These are phyloP conservation scores for Hirtodrosophila cameraria DNA, from an alignment of 2,888 invertebrate genomes.

Conservation along the genomic window DNA sequence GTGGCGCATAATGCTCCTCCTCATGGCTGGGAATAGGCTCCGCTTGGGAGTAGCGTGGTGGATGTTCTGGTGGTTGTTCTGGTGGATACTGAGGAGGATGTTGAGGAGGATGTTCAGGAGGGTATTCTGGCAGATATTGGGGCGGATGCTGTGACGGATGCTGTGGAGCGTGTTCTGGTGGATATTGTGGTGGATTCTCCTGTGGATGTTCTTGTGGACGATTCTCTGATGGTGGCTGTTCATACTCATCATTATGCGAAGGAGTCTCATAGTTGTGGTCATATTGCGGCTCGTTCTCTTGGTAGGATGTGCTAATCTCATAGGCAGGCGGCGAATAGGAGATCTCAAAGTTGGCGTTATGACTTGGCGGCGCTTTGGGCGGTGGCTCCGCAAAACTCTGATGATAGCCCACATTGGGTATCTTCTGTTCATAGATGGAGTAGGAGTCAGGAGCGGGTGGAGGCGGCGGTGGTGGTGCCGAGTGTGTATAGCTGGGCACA, in stretches of 20 bases:
- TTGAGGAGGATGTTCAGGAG: neutral
- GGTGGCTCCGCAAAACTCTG: conserved; percentile 80
- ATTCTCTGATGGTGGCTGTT: conserved; percentile 1
- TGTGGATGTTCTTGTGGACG: conserved; percentile 1
- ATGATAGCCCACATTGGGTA: conserved; percentile 71
- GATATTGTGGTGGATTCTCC: conserved; percentile 1
- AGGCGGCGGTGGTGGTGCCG: conserved; percentile 1
- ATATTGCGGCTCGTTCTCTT: conserved; percentile 40
- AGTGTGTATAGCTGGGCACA: conserved; percentile 35
- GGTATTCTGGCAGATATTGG: conserved; percentile 12
- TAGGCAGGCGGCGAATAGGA: conserved; percentile 79
- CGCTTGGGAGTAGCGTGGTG: conserved; percentile 27
- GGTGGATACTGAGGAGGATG: conserved; percentile 16
- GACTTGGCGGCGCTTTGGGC: conserved; percentile 43
- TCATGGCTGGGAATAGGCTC: conserved; percentile 46
- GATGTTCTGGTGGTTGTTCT: conserved; percentile 14
- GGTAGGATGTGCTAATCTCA: conserved; percentile 72
- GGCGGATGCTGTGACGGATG: too few species aligned
- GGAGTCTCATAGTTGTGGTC: conserved; percentile 35
- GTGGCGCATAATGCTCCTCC: conserved; percentile 66
- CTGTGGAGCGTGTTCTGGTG: conserved; percentile 2
- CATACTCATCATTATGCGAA: neutral
- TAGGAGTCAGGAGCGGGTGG: conserved; percentile 55
- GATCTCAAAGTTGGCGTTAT: conserved; percentile 67
- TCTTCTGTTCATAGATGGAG: conserved; percentile 70